Evolutionary conservation across 2,113 vertebrate species (phyloP), one percentile per base, ranked within the genome.

Genomic region (Struthidea cinerea): DNA sequence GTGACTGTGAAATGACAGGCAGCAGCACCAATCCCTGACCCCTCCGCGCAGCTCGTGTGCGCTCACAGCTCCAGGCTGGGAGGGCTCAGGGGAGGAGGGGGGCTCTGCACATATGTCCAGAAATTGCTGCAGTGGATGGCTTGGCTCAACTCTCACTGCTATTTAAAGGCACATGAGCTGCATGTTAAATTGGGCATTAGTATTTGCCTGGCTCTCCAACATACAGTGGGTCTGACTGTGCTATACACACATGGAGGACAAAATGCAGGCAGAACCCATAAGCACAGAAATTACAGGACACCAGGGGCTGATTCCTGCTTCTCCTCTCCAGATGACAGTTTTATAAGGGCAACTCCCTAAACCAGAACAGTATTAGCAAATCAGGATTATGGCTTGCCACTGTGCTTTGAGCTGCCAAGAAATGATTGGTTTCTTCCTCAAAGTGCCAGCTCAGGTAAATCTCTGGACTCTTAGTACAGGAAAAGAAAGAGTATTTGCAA

Each of bases 121-220:
- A 70, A 91, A 94, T 86, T 86, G 92, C 94, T 90, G 79, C 92
- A 95, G 85, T 84, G 90, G 82, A 95, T 91, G 81, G 76, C 64
- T 95, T 92, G 92, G 93, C 90, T 93, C 47, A 0, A 64, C 88
- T 93, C 68, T 93, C 3, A 0, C 87, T 93, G 92, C 87, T 96
- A 90, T 95, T 96, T 97, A 96, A 97, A 97, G 94, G 92, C 76
- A 75, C 94, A 94, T 52, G 93, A 96, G 90, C 94, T 93, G 95
- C 92, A 96, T 96, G 88, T 95, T 94, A 96, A 96, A 95, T 77
- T 94, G 79, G 76, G 83, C 94, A 67, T 93, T 88, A 84, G 39
- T 71, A 53, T 67, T 81, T 94, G 88, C 68, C 79, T 55, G 76
- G 24, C 68, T 95, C 18, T 81, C 79, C 59, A 46, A 17, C 20